Evolutionary conservation across 2,113 vertebrate species (phyloP), one percentile per base, ranked within the genome.

Genomic region (Leptobrachium ailaonicum): DNA sequence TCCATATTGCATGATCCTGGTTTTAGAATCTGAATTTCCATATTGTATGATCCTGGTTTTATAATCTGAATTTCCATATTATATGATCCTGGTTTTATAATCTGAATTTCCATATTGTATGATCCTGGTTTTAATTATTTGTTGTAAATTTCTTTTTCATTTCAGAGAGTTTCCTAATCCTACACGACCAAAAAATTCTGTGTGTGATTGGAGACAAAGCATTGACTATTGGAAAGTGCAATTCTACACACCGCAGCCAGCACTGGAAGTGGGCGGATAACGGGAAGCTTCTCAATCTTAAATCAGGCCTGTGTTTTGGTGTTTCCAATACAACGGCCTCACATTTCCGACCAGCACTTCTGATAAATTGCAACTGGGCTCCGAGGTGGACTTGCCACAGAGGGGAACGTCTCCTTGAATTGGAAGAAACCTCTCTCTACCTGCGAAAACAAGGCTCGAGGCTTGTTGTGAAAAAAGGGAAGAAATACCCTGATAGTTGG

Each of bases 91-190:
- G 50, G 50, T 54, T 54, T 54, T 54, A 54, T 11, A 54, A 54
- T 6, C 50, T 54, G 12, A 54, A 32, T 32, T 32, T 32, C 20
- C 20, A 32, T n/a, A 50, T 50, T 50, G 47, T 50, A 50, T 54
- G 50, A 20, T 58, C 56, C 41, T 75, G 13, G 44, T 20, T 80
- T 83, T 83, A 85, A 70, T 83, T 87, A 76, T 81, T 14, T 60
- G 11, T 11, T 3, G 13, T 8, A 14, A 60, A 13, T 60, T 63
- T 73, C 86, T 85, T 88, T 86, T 85, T 11, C 87, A 83, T 90
- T 90, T 67, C 88, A 98, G 95, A 90, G 67, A 91, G 91, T 2
- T 98, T 98, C 91, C 91, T 96, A 77, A 90, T 98, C 85, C 87
- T 90, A 56, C 92, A 95, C 83, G 88, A 87, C 42, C 90, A 87